Evolutionary conservation across 2,888 invertebrate species (phyloP), one percentile per base, ranked within the genome.

Genomic region (Beris morrisii): DNA sequence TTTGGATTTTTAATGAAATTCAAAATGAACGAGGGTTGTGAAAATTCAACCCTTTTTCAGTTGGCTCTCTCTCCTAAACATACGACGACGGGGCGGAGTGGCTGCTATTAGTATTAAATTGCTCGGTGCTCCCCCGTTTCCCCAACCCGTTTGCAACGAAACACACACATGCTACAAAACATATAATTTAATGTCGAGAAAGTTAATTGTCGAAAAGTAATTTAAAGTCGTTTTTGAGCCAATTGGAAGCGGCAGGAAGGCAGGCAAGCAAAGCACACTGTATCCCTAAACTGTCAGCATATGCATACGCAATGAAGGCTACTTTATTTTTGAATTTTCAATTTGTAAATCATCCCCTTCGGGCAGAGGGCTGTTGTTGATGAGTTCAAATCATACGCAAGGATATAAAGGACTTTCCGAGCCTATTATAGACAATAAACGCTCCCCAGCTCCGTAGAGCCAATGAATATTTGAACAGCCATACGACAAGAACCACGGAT

Each of bases 1-100:
- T 64, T 64, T 64, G 64, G 64, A 54, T 64, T 54, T 64, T 64
- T 54, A 64, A 64, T 64, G 64, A 64, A 64, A 64, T 64, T 64
- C 54, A 61, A 50, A 61, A 61, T 50, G 38, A 58, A 31, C 7
- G 50, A 50, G 61, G 61, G 50, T 61, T 61, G 50, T 52, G 52
- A 31, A 22, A 46, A 38, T 38, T 12, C 58, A 48, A 59, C 59
- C 48, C 50, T 50, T 13, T 50, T 44, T 11, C 59, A 5, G 48
- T 15, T 15, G 2, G 48, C 48, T 48, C 15, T n/a, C 48, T 48
- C 15, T 15, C 52, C 5, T 13, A 28, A 22, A 15, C 28, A 28
- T 28, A 38, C 22, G 44, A 12, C 48, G 48, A 11, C 11, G 28
- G 46, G 58, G 58, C 58, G 58, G 58, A 46, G 58, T 30, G 28